Evolutionary conservation across 2,113 vertebrate genomes (phyloP), one percentile per base, ranked within the genome.

Genomic region (Willisornis vidua): DNA sequence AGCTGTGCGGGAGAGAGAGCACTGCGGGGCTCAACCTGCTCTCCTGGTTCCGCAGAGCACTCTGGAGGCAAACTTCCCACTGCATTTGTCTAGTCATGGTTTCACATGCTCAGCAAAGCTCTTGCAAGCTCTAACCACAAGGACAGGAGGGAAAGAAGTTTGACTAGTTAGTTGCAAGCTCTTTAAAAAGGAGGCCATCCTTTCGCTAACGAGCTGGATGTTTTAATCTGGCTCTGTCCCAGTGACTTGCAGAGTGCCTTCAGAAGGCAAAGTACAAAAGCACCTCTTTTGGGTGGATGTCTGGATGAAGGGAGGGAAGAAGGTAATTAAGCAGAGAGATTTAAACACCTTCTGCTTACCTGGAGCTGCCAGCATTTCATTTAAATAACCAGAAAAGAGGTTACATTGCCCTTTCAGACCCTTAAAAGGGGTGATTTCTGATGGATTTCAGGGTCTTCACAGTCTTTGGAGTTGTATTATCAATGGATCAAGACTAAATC

Each of bases 71-170:
- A 33, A 80, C 94, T 94, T 93, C 81, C 85, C 78, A 80, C 81
- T 92, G 91, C 77, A 68, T 94, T 95, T 95, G 92, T 88, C 89
- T 92, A 96, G 95, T 95, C 96, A 95, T 79, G 90, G 96, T 92
- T 94, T 96, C 95, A 95, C 93, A 90, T 87, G 95, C 84, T 96
- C 89, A 90, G 96, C 93, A 96, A 96, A 94, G 90, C 77, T 72
- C 83, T 81, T 90, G 83, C 61, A 37, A 43, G 88, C 88, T 54
- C 86, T 90, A 96, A 93, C 93, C 92, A 62, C 96, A 95, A 63
- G 90, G 88, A 72, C 24, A 89, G 88, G 54, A 94, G 88, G 75
- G 62, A 90, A 90, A 95, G 93, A 90, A 85, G 93, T 96, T 51
- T 11, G 87, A 88, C 82, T 20, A 59, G 93, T 92, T 20, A 59